phyloP scores from a whole-genome alignment of 2,797 vertebrate species.

The Acanthiza pusilla region DNA sequence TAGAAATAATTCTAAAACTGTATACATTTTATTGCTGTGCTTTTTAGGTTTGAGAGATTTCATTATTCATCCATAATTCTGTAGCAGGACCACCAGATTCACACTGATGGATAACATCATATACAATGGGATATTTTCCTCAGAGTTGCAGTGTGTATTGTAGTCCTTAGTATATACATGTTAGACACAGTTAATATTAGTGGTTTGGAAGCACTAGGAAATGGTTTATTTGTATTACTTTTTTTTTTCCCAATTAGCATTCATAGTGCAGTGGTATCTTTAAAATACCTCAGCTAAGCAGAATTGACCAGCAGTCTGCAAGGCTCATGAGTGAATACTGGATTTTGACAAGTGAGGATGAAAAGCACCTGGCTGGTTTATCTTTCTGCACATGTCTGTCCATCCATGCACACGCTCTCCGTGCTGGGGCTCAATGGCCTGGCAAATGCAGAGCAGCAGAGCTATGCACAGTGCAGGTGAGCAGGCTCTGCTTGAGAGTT shows the following conservation, averaged over 20 bases:
- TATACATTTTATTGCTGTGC: neutral
- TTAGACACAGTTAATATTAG: neutral
- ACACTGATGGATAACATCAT: neutral
- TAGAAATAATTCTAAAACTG: neutral
- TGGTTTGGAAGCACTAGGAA: neutral
- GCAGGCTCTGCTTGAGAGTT: neutral
- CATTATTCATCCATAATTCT: neutral
- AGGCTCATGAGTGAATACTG: neutral
- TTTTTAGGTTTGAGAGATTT: neutral
- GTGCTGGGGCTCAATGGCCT: neutral
- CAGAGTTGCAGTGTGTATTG: neutral
- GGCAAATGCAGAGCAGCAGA: neutral
- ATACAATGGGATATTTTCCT: neutral
- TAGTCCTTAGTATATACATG: neutral
- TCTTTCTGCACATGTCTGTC: neutral
- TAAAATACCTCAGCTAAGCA: neutral
- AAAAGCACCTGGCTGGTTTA: neutral
- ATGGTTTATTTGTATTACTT: neutral
- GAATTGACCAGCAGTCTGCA: neutral
- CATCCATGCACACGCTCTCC: neutral
- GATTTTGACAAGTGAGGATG: neutral
- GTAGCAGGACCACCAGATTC: neutral
- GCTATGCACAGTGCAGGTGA: neutral
- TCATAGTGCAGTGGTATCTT: neutral
- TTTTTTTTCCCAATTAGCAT: neutral